Conservation (phyloP, 2,797 vertebrate genomes). For the Muscicapa striata region DNA sequence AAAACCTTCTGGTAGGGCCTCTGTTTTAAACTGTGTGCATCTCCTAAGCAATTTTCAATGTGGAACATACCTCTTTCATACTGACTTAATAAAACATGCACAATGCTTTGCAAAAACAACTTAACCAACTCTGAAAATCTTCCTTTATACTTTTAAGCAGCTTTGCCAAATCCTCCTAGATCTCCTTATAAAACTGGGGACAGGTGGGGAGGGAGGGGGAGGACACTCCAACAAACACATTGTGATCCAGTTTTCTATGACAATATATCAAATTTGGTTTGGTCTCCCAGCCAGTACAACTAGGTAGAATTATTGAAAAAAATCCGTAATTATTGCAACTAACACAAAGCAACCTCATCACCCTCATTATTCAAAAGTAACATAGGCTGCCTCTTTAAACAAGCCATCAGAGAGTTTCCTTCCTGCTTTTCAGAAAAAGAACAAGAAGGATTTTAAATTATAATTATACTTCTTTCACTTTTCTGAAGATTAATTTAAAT, state of each 20-base stretch:
- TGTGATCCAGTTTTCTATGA: background rate
- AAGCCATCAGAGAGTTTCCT: background rate
- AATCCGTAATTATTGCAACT: background rate
- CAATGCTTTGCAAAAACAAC: background rate
- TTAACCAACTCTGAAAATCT: background rate
- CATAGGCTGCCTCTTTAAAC: background rate
- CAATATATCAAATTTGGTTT: background rate
- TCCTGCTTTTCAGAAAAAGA: background rate
- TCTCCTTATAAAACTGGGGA: background rate
- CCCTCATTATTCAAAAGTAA: background rate
- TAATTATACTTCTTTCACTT: background rate
- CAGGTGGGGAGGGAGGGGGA: no score
- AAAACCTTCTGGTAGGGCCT: background rate
- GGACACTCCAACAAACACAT: background rate
- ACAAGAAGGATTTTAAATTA: background rate
- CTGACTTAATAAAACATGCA: background rate
- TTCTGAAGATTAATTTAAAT: background rate
- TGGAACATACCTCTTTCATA: background rate
- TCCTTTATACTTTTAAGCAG: background rate
- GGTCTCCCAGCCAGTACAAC: background rate
- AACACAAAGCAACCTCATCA: background rate
- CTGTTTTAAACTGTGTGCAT: background rate
- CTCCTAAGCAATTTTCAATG: background rate
- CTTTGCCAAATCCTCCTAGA: background rate
- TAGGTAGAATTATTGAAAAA: background rate